phyloP scores from a whole-genome alignment of 2,888 invertebrate genomes.

The Sipha maydis region DNA sequence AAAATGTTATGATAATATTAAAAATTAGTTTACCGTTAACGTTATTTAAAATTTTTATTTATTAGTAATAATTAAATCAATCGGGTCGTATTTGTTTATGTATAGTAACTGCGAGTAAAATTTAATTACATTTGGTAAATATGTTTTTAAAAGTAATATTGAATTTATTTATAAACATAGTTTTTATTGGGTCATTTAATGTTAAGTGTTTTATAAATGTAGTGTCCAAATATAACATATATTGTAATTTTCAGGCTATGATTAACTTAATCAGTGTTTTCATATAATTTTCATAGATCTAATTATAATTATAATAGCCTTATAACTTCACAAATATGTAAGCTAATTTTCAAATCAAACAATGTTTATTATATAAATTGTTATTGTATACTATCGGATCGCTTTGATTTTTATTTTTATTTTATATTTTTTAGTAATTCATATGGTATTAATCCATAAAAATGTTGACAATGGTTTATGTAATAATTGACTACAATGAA shows the following conservation, averaged over 20 bases:
- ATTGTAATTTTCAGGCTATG: neutral
- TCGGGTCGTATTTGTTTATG: neutral
- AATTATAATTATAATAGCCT: neutral
- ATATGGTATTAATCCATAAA: neutral
- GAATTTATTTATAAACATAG: neutral
- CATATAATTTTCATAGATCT: neutral
- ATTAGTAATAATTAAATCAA: neutral
- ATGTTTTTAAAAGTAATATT: neutral
- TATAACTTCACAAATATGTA: neutral
- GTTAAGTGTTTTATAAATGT: neutral
- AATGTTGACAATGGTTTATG: neutral
- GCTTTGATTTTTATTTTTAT: neutral
- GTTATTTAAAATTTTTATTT: neutral
- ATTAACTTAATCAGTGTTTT: neutral
- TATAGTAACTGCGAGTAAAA: neutral
- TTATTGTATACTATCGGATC: neutral
- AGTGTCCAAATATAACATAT: neutral
- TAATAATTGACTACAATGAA: neutral
- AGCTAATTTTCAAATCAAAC: neutral
- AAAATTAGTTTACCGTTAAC: slow-evolving; percentile 22
- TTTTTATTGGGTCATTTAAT: neutral
- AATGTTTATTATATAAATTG: neutral
- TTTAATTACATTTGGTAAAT: neutral
- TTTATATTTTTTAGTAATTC: neutral
- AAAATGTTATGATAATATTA: neutral